These are phyloP conservation scores for Andrena bucephala DNA, from an alignment of 2,888 invertebrate species.

Conservation along the genomic window DNA sequence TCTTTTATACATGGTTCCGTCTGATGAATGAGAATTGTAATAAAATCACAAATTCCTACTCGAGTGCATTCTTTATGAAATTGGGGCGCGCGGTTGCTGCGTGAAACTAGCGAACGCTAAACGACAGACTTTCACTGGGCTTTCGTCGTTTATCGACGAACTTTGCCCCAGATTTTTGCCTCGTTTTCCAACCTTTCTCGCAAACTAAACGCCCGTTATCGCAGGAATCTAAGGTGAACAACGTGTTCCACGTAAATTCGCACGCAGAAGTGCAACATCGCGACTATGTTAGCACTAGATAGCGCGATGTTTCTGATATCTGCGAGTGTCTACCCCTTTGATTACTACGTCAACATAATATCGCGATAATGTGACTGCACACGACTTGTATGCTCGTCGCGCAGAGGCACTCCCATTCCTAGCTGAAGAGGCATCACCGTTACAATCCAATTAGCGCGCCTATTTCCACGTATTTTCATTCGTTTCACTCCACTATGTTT, in stretches of 20 bases:
- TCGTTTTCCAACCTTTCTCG: too few relatives aligned
- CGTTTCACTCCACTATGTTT: neutral
- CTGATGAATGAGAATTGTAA: conserved; percentile 6
- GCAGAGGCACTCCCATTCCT: conserved; percentile 2
- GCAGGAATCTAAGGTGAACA: too few relatives aligned
- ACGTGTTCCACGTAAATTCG: too few relatives aligned
- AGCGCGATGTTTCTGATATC: neutral
- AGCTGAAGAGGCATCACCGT: neutral
- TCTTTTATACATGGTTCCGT: conserved; percentile 11
- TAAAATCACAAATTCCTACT: conserved; percentile 16
- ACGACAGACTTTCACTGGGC: too few relatives aligned
- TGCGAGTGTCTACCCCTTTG: neutral
- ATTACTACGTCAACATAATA: conserved; percentile 32
- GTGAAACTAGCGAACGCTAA: neutral
- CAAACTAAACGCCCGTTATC: too few relatives aligned
- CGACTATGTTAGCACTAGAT: conserved; percentile 45
- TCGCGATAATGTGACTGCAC: conserved; percentile 5
- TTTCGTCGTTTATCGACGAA: too few relatives aligned
- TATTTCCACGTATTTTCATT: neutral
- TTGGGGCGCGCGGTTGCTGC: neutral
- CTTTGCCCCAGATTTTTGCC: too few relatives aligned
- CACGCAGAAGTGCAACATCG: neutral
- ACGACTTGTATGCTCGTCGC: conserved; percentile 13
- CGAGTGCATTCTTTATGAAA: neutral
- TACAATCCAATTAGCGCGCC: neutral